phyloP scores from a whole-genome alignment of 1,140 invertebrate genomes.

The Sycophaga agraensis region DNA sequence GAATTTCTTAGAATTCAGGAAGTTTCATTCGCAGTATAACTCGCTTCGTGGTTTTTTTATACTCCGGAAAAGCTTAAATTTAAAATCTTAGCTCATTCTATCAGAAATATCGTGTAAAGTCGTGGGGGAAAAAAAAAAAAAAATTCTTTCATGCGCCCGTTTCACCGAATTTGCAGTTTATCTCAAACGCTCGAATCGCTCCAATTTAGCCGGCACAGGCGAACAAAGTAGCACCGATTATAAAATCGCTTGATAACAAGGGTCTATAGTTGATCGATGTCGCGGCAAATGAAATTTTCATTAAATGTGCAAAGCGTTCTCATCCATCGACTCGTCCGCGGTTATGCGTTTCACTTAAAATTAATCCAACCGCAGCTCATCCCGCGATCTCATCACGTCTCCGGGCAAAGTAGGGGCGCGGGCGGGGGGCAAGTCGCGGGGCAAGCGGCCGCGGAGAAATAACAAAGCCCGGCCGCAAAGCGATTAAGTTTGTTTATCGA shows the following conservation, averaged over 20 bases:
- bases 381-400: neutral
- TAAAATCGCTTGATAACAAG: no score
- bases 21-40: no score
- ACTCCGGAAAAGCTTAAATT: no score
- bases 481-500: no score
- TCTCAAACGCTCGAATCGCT: neutral
- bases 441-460: neutral
- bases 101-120: no score
- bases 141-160: no score
- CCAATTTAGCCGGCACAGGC: neutral
- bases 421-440: neutral
- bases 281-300: neutral
- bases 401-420: neutral
- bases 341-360: conserved; percentile 10
- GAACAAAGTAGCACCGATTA: no score
- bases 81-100: no score
- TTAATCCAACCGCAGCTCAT: conserved; percentile 7
- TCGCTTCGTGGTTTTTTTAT: no score
- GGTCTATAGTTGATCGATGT: neutral
- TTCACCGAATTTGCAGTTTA: no score
- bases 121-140: no score
- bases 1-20: no score
- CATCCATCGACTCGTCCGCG: neutral
- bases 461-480: neutral
- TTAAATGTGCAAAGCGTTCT: neutral